Evolutionary conservation across 1,140 invertebrate species (phyloP).

Genomic region (Euwallacea fornicatus): DNA sequence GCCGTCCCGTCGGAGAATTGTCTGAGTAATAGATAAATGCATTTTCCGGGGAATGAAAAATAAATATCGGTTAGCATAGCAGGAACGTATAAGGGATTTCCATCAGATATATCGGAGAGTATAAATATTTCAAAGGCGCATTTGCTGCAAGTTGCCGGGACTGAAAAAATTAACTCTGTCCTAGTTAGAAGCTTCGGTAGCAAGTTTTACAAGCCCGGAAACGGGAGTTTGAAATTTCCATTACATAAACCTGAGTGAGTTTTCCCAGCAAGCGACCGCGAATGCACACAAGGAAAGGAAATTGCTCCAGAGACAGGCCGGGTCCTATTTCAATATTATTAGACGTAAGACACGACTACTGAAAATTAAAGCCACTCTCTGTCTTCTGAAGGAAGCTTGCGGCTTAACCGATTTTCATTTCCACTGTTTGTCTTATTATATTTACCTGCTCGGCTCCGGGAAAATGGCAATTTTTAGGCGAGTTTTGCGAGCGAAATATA

Average conservation of each 20-base stretch:
- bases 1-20: conserved; percentile 18
- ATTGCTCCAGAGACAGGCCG: conserved; percentile 10
- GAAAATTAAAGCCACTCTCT: conserved; percentile 18
- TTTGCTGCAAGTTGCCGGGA: background rate
- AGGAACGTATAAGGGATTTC: background rate
- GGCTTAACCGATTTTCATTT: conserved; percentile 6
- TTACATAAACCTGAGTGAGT: conserved; percentile 9
- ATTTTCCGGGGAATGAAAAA: conserved; percentile 13
- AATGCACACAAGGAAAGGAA: conserved; percentile 7
- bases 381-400: conserved; percentile 5
- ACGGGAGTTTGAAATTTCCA: conserved; percentile 6
- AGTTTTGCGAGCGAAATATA: conserved; percentile 8
- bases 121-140: background rate
- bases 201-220: conserved; percentile 1
- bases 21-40: conserved; percentile 11
- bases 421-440: conserved; percentile 4
- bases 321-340: conserved; percentile 16
- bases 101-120: background rate
- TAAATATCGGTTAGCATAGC: conserved; percentile 13
- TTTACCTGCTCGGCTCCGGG: background rate
- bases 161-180: conserved; percentile 2
- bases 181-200: background rate
- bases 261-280: conserved; percentile 9
- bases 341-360: conserved; percentile 13
- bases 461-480: conserved; percentile 5